Conservation (phyloP, 2,113 vertebrate species). For the Odocoileus hemionus region DNA sequence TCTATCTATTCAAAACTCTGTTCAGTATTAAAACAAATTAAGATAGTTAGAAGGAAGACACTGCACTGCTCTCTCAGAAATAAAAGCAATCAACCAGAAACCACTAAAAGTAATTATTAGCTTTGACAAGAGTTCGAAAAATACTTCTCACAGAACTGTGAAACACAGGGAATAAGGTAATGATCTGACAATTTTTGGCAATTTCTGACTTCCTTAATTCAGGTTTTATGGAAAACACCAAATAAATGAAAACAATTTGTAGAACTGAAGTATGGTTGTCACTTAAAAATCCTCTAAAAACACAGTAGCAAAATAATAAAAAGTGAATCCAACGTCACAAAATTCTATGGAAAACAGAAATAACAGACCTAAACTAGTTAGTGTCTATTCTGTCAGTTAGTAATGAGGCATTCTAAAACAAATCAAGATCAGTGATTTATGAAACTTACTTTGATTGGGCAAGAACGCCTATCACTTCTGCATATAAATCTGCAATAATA, state of each 20-base stretch:
- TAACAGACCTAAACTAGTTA: background rate
- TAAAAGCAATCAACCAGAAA: conserved; percentile 29
- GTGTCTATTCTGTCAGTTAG: no score
- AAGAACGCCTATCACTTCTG: conserved; percentile 97
- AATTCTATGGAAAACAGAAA: background rate
- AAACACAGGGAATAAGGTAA: background rate
- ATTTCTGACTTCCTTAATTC: background rate
- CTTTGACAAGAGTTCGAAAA: background rate
- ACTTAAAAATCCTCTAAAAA: background rate
- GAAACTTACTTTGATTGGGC: conserved; percentile 95
- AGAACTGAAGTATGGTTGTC: background rate
- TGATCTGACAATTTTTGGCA: background rate
- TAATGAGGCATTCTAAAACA: background rate
- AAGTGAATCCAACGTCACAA: background rate
- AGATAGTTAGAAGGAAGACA: conserved; percentile 19
- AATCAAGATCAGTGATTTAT: background rate
- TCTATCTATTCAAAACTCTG: background rate
- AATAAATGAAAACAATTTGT: background rate
- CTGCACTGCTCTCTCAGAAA: background rate
- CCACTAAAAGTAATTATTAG: conserved; percentile 6
- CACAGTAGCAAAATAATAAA: background rate
- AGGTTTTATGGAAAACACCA: background rate
- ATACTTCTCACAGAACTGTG: background rate
- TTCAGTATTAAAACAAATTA: conserved; percentile 16
- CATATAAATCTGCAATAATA: conserved; percentile 98